phyloP scores from a whole-genome alignment of 2,797 vertebrate genomes.

The Sorex maritimensis region DNA sequence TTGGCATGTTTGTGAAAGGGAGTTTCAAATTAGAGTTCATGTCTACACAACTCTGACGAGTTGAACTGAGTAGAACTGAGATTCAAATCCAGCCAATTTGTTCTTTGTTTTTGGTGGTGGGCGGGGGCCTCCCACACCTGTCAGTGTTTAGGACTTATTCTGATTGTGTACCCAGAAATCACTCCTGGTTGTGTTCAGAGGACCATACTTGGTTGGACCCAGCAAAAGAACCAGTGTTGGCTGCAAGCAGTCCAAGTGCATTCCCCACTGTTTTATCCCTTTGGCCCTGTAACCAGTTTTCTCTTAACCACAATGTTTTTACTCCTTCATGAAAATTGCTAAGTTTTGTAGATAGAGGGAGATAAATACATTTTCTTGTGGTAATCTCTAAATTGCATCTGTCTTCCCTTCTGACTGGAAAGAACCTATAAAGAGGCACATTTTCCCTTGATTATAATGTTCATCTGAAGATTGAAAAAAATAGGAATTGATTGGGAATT shows the following conservation, averaged over 20 bases:
- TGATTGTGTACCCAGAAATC: too few relatives aligned
- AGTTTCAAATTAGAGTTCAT: conserved; percentile 9
- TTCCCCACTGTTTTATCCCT: too few relatives aligned
- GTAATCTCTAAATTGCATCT: neutral
- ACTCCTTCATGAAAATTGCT: neutral
- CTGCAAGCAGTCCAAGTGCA: too few relatives aligned
- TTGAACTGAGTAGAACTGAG: neutral
- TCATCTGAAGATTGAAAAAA: conserved; percentile 60
- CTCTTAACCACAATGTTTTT: neutral
- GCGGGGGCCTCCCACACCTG: too few relatives aligned
- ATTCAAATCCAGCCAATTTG: conserved; percentile 30
- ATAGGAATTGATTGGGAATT: neutral
- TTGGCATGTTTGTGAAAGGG: conserved; percentile 34
- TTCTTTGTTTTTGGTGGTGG: too few relatives aligned
- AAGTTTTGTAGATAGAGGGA: conserved; percentile 28
- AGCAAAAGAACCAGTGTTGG: too few relatives aligned
- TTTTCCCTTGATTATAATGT: conserved; percentile 48
- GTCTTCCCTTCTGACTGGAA: neutral
- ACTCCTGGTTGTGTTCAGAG: too few relatives aligned
- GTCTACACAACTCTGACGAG: neutral
- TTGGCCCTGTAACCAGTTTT: neutral
- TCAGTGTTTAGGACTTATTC: too few relatives aligned
- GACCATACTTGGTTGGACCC: too few relatives aligned
- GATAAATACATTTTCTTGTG: conserved; percentile 30
- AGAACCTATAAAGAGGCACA: neutral